A percentile compares a stretch with the other conserved stretches of the same genome.
Evolutionary conservation across 2,113 vertebrate species (phyloP).

Genomic region (Perccottus glenii): DNA sequence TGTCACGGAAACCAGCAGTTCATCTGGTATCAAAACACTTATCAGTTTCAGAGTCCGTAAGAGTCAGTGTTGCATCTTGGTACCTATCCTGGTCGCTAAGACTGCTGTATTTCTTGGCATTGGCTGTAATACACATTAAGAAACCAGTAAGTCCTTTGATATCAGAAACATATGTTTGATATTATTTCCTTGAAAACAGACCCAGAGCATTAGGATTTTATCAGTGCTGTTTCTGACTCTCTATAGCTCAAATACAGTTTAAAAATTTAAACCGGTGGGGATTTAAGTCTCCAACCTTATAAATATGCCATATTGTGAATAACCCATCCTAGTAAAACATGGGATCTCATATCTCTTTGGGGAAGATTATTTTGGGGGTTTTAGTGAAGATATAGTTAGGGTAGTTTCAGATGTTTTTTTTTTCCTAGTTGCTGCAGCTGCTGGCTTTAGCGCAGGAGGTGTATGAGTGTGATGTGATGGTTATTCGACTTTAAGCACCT

Average conservation of each 20-base stretch:
- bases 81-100: too few relatives aligned
- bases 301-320: constrained; percentile 1
- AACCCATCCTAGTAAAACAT: constrained; percentile 2
- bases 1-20: not conserved
- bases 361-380: not conserved
- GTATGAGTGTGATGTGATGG: constrained; percentile 39
- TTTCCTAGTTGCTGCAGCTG: constrained; percentile 58
- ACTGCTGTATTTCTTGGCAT: constrained; percentile 7
- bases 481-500: constrained; percentile 81
- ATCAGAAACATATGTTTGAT: not conserved
- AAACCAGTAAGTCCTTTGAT: constrained; percentile 6
- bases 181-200: constrained; percentile 3
- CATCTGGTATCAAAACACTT: not conserved
- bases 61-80: not conserved
- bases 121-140: not conserved
- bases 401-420: constrained; percentile 35
- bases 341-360: not conserved
- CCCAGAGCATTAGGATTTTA: constrained; percentile 6
- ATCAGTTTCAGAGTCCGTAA: not conserved
- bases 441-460: constrained; percentile 50
- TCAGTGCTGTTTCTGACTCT: constrained; percentile 5
- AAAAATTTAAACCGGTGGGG: constrained; percentile 6
- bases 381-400: not conserved
- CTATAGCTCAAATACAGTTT: constrained; percentile 2
- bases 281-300: constrained; percentile 7